Percentiles rank a stretch among this genome's conserved stretches.
phyloP scores from a whole-genome alignment of 2,797 vertebrate species.

The Rhadinocentrus ornatus region DNA sequence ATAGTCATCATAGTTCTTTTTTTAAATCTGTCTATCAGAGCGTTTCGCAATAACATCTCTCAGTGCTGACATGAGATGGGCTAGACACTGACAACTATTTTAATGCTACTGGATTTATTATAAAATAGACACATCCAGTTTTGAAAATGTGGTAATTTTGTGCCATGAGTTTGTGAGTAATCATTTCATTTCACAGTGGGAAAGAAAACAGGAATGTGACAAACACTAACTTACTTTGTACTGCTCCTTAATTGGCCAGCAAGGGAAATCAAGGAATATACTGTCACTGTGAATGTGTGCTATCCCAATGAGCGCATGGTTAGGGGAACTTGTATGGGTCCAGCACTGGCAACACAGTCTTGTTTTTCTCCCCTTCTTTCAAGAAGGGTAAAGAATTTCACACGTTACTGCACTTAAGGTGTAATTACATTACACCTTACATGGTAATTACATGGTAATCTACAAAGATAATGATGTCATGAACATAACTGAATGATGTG shows the following conservation, averaged over 20 bases:
- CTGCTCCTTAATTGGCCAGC: conserved; percentile 91
- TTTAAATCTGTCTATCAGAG: conserved; percentile 27
- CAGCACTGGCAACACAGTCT: conserved; percentile 84
- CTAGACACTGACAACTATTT: not conserved
- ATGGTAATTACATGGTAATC: conserved; percentile 35
- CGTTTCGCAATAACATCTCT: conserved; percentile 1
- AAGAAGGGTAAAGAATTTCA: conserved; percentile 43
- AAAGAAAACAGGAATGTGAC: conserved; percentile 65
- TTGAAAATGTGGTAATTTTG: conserved; percentile 48
- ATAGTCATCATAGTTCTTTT: conserved; percentile 31
- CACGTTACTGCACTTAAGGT: conserved; percentile 27
- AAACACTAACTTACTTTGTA: conserved; percentile 74
- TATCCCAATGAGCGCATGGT: conserved; percentile 82
- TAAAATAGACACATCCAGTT: conserved; percentile 35
- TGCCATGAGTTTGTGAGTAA: conserved; percentile 55
- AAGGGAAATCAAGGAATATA: conserved; percentile 91
- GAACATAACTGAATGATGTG: conserved; percentile 33
- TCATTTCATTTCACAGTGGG: conserved; percentile 62
- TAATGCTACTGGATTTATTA: conserved; percentile 12
- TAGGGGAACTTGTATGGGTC: conserved; percentile 79
- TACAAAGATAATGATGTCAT: conserved; percentile 45
- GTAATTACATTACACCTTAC: too few species aligned
- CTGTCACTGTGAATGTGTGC: conserved; percentile 84
- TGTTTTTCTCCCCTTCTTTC: conserved; percentile 75
- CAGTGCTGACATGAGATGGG: conserved; percentile 23